Evolutionary conservation across 2,113 vertebrate species (phyloP), one percentile per base, ranked within the genome.

Genomic region (Heterotilapia buettikoferi): DNA sequence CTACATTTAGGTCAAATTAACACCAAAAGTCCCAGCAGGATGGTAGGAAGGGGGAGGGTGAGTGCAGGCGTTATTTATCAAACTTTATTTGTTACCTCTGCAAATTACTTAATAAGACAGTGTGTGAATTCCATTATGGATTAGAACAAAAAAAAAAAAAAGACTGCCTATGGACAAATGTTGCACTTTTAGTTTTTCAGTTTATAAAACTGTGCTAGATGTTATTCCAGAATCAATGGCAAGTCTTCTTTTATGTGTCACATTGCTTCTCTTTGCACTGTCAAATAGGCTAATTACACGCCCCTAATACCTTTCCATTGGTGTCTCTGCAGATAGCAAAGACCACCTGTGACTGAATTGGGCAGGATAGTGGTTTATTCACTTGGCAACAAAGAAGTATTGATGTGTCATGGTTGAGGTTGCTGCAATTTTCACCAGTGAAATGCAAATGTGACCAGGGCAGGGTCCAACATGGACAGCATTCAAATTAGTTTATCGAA

Each of bases 401-500:
- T 59, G 89, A 93, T 86, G 90, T 92, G 92, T 93, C 90, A 92
- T 24, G 84, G 88, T 73, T 83, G 83, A 82, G 86, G 79, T 76
- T 89, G 59, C 83, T 66, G 83, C 61, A 63, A n/a, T 84, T 82
- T 90, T 86, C 71, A 90, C 80, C 88, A 91, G 86, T 86, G 88
- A 96, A 95, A 95, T 94, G 94, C 92, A 94, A 94, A 96, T 93
- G 84, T 66, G 79, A 82, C 91, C 61, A 3, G 88, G 85, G 63
- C 61, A 82, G 56, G 38, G 82, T 78, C 59, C 59, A 82, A 45
- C 88, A 88, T 83, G 86, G 56, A 66, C 38, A 61, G 94, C 86
- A 94, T 95, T 90, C 83, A 92, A 86, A 94, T 93, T 6, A 88
- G 76, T 59, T 83, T 53, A 88, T 85, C 43, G 50, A 90, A 84